A percentile compares a stretch with the other conserved stretches of the same genome.
These are phyloP conservation scores for Caenorhabditis drosophilae DNA, from an alignment of 2,888 invertebrate genomes.

Conservation along the genomic window DNA sequence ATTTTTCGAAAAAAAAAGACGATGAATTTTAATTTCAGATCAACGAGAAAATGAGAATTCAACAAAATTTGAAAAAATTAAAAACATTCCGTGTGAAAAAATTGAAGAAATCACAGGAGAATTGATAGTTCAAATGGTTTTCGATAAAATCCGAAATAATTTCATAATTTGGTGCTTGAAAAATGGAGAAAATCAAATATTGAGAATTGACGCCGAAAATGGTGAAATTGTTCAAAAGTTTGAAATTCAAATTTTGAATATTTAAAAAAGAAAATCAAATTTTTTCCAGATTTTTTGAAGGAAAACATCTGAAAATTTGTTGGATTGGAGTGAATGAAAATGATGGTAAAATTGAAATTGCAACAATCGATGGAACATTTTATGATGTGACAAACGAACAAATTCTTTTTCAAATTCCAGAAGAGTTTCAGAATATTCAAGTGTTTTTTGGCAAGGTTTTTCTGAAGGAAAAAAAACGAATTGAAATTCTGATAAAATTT, in stretches of 20 bases:
- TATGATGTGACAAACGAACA: slow-evolving; percentile 1
- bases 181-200: no score
- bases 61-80: slow-evolving; percentile 1
- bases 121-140: no score
- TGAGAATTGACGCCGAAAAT: no score
- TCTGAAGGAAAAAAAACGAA: not conserved
- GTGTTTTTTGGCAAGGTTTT: slow-evolving; percentile 9
- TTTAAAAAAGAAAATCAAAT: no score
- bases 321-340: slow-evolving; percentile 21
- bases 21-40: no score
- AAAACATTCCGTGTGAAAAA: not conserved
- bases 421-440: slow-evolving; percentile 10
- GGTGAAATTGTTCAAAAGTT: no score
- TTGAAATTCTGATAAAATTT: not conserved
- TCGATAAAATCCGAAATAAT: no score
- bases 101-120: no score
- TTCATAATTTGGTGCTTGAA: no score
- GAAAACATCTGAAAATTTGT: not conserved
- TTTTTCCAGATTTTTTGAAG: no score
- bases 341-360: slow-evolving; percentile 10
- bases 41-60: not conserved
- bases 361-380: slow-evolving; percentile 17
- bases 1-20: no score
- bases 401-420: slow-evolving; percentile 13
- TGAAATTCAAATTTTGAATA: no score